These are phyloP conservation scores for Saccostrea echinata DNA, from an alignment of 1,140 invertebrate genomes.

Conservation along the genomic window DNA sequence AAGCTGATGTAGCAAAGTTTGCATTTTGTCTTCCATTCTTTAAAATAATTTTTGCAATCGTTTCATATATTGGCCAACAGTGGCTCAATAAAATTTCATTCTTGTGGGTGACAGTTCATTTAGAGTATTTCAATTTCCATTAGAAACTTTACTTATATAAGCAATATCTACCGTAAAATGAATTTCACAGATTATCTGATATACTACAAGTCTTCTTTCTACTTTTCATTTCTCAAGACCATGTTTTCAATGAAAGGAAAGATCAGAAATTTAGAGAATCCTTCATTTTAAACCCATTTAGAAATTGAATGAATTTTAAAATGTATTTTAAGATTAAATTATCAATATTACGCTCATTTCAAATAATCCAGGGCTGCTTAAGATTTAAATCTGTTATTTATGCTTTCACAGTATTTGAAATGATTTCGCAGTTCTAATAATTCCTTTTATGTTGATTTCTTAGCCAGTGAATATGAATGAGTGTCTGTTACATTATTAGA, in stretches of 20 bases:
- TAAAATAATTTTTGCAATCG: no score
- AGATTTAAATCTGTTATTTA: not conserved
- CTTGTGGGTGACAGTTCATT: no score
- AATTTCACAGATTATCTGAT: not conserved
- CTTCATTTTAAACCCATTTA: slow-evolving; percentile 3
- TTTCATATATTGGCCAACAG: no score
- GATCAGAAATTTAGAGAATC: not conserved
- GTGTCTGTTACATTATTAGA: slow-evolving; percentile 11
- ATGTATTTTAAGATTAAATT: not conserved
- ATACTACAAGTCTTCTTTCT: not conserved
- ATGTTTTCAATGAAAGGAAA: not conserved
- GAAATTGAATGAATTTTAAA: not conserved
- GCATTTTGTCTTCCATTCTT: no score
- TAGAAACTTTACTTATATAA: not conserved
- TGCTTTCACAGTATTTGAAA: slow-evolving; percentile 19
- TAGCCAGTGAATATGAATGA: not conserved
- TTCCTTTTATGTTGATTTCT: not conserved
- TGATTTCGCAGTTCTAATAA: not conserved
- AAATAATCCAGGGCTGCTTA: not conserved
- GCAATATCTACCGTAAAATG: not conserved
- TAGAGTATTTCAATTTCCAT: no score
- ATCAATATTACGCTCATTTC: not conserved
- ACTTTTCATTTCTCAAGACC: not conserved
- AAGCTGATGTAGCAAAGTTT: no score
- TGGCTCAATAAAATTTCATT: no score